Percentiles rank a stretch among this genome's conserved stretches.
Conservation (phyloP, 2,113 vertebrate genomes). For the Sceloporus tristichus region DNA sequence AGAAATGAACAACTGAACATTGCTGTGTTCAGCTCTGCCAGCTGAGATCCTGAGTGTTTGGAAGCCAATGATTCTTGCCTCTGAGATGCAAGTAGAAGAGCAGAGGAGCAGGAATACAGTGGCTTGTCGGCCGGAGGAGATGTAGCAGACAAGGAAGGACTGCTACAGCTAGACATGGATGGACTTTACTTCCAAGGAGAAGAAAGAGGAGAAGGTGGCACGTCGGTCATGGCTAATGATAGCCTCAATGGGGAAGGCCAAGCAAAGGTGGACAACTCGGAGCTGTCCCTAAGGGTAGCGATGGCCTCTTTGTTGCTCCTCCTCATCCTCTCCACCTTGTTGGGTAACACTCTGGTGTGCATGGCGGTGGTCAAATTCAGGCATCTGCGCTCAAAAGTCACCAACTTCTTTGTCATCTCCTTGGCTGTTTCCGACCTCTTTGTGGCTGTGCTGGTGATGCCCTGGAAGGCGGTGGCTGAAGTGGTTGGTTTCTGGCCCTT, state of each 20-base stretch:
- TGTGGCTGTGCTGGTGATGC: conserved; percentile 86
- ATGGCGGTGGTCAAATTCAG: conserved; percentile 69
- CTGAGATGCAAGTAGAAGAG: not conserved
- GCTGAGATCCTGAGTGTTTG: not conserved
- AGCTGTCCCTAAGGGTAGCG: conserved; percentile 56
- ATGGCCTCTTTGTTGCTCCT: conserved; percentile 79
- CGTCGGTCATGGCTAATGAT: not conserved
- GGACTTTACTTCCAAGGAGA: not conserved
- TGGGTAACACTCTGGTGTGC: conserved; percentile 84
- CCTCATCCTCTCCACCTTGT: conserved; percentile 82
- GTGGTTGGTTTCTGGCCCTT: conserved; percentile 80
- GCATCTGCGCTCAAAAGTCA: conserved; percentile 82
- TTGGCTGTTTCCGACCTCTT: conserved; percentile 84
- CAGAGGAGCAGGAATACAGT: not conserved
- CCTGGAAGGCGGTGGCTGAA: conserved; percentile 80
- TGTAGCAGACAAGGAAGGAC: not conserved
- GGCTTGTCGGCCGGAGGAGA: not conserved
- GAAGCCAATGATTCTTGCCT: not conserved
- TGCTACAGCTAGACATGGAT: conserved; percentile 21
- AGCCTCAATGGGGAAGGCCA: not conserved
- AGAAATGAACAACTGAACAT: accelerated
- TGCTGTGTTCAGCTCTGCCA: not conserved
- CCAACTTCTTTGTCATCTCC: conserved; percentile 83
- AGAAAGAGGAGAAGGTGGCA: not conserved
- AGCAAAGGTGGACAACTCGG: not conserved